Percentiles rank a stretch among this genome's conserved stretches.
Evolutionary conservation across 2,888 invertebrate species (phyloP).

Genomic region (Caenorhabditis afra): DNA sequence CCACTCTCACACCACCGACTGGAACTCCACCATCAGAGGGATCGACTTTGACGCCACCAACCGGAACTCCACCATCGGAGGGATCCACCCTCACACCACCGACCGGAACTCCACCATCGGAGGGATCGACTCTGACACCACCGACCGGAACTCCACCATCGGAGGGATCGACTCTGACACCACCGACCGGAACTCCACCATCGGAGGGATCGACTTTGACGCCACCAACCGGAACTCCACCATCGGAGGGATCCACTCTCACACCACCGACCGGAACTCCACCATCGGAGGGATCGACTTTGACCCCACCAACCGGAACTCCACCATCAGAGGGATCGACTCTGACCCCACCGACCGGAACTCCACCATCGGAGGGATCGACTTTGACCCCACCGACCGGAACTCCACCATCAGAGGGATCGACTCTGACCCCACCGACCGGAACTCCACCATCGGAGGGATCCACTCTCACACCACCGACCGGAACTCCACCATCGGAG

Average conservation of each 20-base stretch:
- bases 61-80: constrained; percentile 1
- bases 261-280: background rate
- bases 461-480: background rate
- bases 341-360: background rate
- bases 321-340: background rate
- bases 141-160: constrained; percentile 6
- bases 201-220: background rate
- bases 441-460: constrained; percentile 5
- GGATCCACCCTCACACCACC: background rate
- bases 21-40: constrained; percentile 4
- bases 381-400: too few species aligned
- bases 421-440: background rate
- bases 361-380: background rate
- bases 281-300: background rate
- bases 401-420: too few species aligned
- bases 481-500: constrained; percentile 1
- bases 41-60: background rate
- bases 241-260: background rate
- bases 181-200: too few species aligned
- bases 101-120: constrained; percentile 8
- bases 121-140: background rate
- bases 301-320: constrained; percentile 7
- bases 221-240: constrained; percentile 11
- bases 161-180: too few species aligned
- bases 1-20: background rate